Base-by-base conservation (phyloP, 2,888 invertebrate genomes). In the Synergus itoensis region DNA sequence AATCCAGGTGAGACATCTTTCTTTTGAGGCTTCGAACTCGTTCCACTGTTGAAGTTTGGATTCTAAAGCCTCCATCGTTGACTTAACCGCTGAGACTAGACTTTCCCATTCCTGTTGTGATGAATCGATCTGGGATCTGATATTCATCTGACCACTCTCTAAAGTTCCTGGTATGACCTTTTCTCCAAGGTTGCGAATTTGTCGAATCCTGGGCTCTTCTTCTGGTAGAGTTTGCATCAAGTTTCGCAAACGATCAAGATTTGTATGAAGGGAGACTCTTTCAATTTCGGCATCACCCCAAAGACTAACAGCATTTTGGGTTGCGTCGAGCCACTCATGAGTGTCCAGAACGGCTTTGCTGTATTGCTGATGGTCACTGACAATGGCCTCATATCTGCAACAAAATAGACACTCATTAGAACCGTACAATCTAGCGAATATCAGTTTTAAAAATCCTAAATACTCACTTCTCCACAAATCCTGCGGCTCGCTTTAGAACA, bases 91-190 rank as follows among this genome's bases (percentile, higher is more conserved):
- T 0, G 97, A 96, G 0, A 96, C 93, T 1, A 98, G 92, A 16
- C 96, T 95, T 91, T 97, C 96, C 98, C 98, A 98, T 92, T 98
- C 97, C 89, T 97, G 97, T 88, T 97, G 97, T 0, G 97, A 96
- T 12, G 95, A 95, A 89, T 98, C 97, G 63, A 98, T 96, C 93
- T 98, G 97, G 14, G 96, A 95, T 82, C 97, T 94, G n/a, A 98
- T 96, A 86, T 97, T 96, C 0, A 95, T 94, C 92, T 98, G 97
- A 0, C 98, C 98, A 65, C 94, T 94, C 88, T 96, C 96, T 53
- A 96, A 93, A 0, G 98, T 98, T 40, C 97, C 97, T 3, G 97
- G 97, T 62, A 98, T 95, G 0, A 99, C 98, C 91, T 97, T 97
- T 90, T 98, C 97, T 0, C 98, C 98, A n/a, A 98, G 91, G 9